phyloP scores from a whole-genome alignment of 2,888 invertebrate species.

The Amiota minor region DNA sequence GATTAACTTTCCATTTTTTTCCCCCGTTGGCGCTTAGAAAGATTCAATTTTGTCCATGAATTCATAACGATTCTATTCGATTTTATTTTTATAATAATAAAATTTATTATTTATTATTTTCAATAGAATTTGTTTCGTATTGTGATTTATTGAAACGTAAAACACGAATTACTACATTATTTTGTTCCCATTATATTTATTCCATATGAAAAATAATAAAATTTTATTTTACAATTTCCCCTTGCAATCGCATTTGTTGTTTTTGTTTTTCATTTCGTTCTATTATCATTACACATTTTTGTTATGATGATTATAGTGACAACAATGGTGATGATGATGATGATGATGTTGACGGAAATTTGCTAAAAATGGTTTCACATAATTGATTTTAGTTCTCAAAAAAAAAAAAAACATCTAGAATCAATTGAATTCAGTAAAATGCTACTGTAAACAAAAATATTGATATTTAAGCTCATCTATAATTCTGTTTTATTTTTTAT shows the following conservation, averaged over 20 bases:
- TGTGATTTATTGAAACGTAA: conserved; percentile 4
- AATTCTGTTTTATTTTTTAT: too few species aligned
- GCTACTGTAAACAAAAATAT: too few species aligned
- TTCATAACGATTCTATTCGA: too few species aligned
- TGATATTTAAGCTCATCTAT: too few species aligned
- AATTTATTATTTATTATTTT: too few species aligned
- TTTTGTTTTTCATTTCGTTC: too few species aligned
- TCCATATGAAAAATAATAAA: conserved; percentile 4
- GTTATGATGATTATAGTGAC: not conserved
- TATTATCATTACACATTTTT: too few species aligned
- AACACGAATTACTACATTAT: not conserved
- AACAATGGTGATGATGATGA: not conserved
- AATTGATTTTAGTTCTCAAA: not conserved
- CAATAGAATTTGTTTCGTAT: not conserved
- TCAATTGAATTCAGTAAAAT: not conserved
- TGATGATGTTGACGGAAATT: not conserved
- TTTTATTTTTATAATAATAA: too few species aligned
- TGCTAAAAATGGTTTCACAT: not conserved
- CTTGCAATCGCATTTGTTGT: too few species aligned
- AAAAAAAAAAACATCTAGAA: not conserved
- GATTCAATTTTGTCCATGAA: too few species aligned
- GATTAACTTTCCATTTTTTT: too few species aligned
- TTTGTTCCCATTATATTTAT: not conserved
- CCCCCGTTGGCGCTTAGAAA: too few species aligned
- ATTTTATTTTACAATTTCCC: not conserved